Evolutionary conservation across 37 sponge, comb jelly and placozoan species (phyloP), one percentile per base, ranked within the genome.

Genomic region (Sycon ciliatum): DNA sequence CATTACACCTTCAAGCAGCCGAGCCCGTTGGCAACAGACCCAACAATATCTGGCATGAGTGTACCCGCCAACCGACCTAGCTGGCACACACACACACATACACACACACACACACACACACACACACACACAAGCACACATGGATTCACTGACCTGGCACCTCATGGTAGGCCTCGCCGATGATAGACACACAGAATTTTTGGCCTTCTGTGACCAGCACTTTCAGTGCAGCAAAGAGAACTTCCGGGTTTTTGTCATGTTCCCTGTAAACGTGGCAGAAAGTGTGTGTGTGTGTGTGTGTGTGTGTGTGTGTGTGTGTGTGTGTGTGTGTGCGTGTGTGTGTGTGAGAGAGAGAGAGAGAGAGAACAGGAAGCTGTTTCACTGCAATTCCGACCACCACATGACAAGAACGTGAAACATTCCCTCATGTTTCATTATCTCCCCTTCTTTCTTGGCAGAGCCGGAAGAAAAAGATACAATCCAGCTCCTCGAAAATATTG

Each of bases 161-260:
- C 60, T 92, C 93, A 67, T 64, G 57, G 32, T 79, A 87, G 40
- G 74, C 81, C 32, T 80, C 6, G 22, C 93, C 93, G 30, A 92
- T 52, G 30, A 92, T 57, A 0, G 93, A 92, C 27, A 92, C 82
- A 16, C 31, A 40, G 38, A 92, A 92, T 0, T 79, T 56, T 24
- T 73, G 24, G 9, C 73, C 72, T 20, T 32, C 57, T 4, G 67
- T 78, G 26, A 80, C 38, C 22, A 92, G 81, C 26, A 79, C 20
- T 4, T 1, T 31, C 18, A 76, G 4, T 33, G n/a, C 40, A 3
- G 39, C 40, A 65, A 76, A 82, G 36, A 92, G 87, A 28, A 79
- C 82, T 30, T 79, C 88, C n/a, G 93, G 93, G 5, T 79, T 76
- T 55, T 92, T 92, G 37, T 92, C 93, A 71, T 92, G 93, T 38